Evolutionary conservation across 2,797 vertebrate species (phyloP).

Genomic region (Cryptoblepharus egeriae): DNA sequence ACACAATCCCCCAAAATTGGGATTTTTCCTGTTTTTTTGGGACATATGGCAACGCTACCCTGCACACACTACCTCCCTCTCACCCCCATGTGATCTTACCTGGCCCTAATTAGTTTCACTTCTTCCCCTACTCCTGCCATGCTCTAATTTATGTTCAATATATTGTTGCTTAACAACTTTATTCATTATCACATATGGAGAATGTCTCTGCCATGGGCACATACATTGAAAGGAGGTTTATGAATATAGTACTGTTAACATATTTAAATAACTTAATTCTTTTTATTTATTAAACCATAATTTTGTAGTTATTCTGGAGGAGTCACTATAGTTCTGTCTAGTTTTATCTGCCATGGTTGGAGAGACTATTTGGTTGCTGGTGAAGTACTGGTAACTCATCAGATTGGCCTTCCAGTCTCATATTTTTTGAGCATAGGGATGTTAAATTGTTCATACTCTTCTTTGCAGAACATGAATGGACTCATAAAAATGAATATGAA

Average conservation of each 20-base stretch:
- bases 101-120: not conserved
- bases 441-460: constrained; percentile 32
- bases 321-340: not conserved
- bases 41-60: too few species aligned
- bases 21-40: too few species aligned
- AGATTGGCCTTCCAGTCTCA: not conserved
- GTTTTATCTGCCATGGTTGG: not conserved
- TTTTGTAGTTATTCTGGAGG: not conserved
- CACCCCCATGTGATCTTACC: too few species aligned
- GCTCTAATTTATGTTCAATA: not conserved
- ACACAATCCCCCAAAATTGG: too few species aligned
- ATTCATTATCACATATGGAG: not conserved
- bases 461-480: constrained; percentile 29
- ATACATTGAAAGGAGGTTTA: not conserved
- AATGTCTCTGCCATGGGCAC: not conserved
- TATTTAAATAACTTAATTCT: not conserved
- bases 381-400: not conserved
- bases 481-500: constrained; percentile 47
- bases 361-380: not conserved
- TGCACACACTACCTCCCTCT: too few species aligned
- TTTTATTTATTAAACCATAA: not conserved
- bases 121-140: not conserved
- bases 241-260: not conserved
- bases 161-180: not conserved
- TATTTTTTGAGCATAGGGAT: not conserved